Evolutionary conservation across 2,888 invertebrate genomes (phyloP).

Genomic region (Lordiphosa andalusiaca): DNA sequence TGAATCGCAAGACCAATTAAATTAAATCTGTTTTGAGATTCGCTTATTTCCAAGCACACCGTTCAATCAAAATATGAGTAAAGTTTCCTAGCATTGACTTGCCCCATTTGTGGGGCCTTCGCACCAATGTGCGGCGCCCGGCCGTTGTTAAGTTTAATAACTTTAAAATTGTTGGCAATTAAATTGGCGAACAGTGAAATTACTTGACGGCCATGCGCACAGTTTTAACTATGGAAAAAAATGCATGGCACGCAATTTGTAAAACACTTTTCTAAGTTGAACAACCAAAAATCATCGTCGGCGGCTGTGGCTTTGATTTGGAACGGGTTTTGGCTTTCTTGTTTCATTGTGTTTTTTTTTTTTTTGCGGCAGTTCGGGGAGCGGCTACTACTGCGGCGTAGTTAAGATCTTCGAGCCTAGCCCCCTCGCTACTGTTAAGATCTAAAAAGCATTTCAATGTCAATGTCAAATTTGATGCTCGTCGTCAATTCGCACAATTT

Average conservation of each 20-base stretch:
- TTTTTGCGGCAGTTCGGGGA: constrained; percentile 24
- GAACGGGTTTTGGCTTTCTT: constrained; percentile 42
- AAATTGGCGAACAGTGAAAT: constrained; percentile 42
- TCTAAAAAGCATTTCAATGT: constrained; percentile 58
- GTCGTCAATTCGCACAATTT: constrained; percentile 10
- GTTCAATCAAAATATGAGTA: too few relatives aligned
- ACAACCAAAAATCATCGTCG: constrained; percentile 51
- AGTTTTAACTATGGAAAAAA: constrained; percentile 33
- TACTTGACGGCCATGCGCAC: constrained; percentile 36
- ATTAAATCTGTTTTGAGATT: too few relatives aligned
- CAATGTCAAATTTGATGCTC: constrained; percentile 58
- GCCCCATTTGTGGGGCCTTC: too few relatives aligned
- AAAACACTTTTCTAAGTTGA: constrained; percentile 44
- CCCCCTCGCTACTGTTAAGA: constrained; percentile 20
- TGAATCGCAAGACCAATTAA: too few relatives aligned
- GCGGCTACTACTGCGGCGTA: constrained; percentile 36
- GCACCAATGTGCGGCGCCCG: neutral
- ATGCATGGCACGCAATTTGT: constrained; percentile 64
- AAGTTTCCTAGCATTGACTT: too few relatives aligned
- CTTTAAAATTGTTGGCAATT: constrained; percentile 62
- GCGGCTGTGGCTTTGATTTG: constrained; percentile 39
- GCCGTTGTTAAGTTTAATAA: constrained; percentile 63
- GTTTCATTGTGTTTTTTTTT: neutral
- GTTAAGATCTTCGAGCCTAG: constrained; percentile 41
- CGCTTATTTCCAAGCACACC: too few relatives aligned